A percentile compares a stretch with the other conserved stretches of the same genome.
Evolutionary conservation across 35 echinoderm and acorn worm species (phyloP).

Genomic region (Strongylocentrotus purpuratus): DNA sequence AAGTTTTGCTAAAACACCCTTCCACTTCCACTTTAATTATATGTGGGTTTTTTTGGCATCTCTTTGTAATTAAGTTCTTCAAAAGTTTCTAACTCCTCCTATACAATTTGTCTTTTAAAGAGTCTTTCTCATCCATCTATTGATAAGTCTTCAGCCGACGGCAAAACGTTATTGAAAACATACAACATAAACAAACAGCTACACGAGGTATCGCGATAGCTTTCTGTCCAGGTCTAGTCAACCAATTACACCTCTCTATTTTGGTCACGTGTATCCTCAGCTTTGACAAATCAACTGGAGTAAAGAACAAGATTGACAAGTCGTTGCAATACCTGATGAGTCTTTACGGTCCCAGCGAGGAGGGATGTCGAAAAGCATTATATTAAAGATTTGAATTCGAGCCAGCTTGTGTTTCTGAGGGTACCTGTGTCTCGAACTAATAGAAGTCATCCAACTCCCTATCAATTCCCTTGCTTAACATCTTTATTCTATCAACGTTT

Average conservation of each 20-base stretch:
- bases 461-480: not conserved
- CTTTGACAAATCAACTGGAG: not conserved
- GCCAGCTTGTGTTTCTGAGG: not conserved
- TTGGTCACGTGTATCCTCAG: not conserved
- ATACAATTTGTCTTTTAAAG: not conserved
- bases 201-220: not conserved
- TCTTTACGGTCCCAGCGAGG: not conserved
- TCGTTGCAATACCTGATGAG: not conserved
- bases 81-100: not conserved
- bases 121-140: not conserved
- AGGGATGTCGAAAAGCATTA: not conserved
- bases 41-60: too few species aligned
- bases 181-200: too few species aligned
- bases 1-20: too few species aligned
- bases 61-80: not conserved
- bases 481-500: not conserved
- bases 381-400: not conserved
- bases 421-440: not conserved
- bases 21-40: too few species aligned
- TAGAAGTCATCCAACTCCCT: not conserved
- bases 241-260: not conserved
- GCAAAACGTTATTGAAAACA: not conserved
- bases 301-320: not conserved
- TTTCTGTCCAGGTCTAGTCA: not conserved
- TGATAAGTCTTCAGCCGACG: not conserved